These are phyloP conservation scores for Eupithecia abbreviata DNA, from an alignment of 2,888 invertebrate genomes.

Conservation along the genomic window DNA sequence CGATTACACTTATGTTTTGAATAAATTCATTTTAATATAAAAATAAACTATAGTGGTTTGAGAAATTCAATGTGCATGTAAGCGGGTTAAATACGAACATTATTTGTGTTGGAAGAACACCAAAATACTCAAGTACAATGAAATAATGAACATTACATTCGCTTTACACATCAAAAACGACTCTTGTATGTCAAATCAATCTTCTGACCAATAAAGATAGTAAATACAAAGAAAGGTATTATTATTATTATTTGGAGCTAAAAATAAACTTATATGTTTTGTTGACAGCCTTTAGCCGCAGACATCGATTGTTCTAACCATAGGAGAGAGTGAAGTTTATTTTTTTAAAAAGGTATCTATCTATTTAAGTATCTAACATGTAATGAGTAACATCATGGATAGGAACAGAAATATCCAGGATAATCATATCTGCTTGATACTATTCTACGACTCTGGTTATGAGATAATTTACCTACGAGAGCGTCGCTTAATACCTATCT, in stretches of 20 bases:
- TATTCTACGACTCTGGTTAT: neutral
- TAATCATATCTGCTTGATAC: neutral
- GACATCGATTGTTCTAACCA: constrained; percentile 7
- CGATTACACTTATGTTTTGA: too few species aligned
- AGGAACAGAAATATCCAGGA: neutral
- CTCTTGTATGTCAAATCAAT: neutral
- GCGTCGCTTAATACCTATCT: neutral
- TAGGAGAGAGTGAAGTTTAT: neutral
- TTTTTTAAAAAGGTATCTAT: neutral
- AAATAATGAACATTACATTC: too few species aligned
- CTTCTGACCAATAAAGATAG: neutral
- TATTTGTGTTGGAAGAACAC: too few species aligned
- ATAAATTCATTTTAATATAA: too few species aligned
- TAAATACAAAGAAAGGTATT: neutral
- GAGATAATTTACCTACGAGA: neutral
- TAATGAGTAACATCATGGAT: neutral
- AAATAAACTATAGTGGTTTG: too few species aligned
- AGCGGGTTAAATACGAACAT: too few species aligned
- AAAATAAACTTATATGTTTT: constrained; percentile 18
- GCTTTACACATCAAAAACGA: neutral
- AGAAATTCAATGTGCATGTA: too few species aligned
- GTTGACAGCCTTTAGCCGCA: constrained; percentile 21
- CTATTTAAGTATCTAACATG: neutral
- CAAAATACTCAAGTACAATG: too few species aligned
- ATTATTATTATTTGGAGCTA: neutral